Percentiles rank a stretch among this genome's conserved stretches.
phyloP scores from a whole-genome alignment of 2,888 invertebrate genomes.

The Meloe dianella region DNA sequence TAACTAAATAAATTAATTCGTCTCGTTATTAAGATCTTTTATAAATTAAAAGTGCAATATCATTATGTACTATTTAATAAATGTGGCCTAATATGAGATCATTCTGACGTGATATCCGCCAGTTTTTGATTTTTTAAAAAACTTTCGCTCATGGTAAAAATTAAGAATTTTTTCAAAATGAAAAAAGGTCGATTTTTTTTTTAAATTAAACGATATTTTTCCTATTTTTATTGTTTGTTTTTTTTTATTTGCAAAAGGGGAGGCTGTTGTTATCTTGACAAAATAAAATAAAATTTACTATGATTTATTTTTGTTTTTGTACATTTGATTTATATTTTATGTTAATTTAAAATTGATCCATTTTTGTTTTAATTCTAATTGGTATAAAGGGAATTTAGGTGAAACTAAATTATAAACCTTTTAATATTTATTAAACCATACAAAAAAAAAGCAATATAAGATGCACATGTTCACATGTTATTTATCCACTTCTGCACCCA shows the following conservation, averaged over 20 bases:
- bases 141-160: too few relatives aligned
- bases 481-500: constrained; percentile 24
- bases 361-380: neutral
- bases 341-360: neutral
- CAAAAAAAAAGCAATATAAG: constrained; percentile 36
- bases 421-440: constrained; percentile 36
- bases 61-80: too few relatives aligned
- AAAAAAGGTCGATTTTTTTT: too few relatives aligned
- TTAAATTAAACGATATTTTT: too few relatives aligned
- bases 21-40: neutral
- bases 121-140: too few relatives aligned
- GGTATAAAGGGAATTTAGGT: constrained; percentile 14
- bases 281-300: too few relatives aligned
- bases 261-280: neutral
- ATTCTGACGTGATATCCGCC: too few relatives aligned
- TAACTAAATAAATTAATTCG: neutral
- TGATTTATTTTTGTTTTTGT: neutral
- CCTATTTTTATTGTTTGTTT: neutral
- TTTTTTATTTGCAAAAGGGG: neutral
- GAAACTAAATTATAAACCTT: constrained; percentile 29
- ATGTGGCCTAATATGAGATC: too few relatives aligned
- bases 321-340: too few relatives aligned
- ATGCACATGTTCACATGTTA: constrained; percentile 27
- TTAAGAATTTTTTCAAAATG: too few relatives aligned
- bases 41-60: neutral